Base-by-base conservation (phyloP, 1,140 invertebrate species). In the Nasonia giraulti region DNA sequence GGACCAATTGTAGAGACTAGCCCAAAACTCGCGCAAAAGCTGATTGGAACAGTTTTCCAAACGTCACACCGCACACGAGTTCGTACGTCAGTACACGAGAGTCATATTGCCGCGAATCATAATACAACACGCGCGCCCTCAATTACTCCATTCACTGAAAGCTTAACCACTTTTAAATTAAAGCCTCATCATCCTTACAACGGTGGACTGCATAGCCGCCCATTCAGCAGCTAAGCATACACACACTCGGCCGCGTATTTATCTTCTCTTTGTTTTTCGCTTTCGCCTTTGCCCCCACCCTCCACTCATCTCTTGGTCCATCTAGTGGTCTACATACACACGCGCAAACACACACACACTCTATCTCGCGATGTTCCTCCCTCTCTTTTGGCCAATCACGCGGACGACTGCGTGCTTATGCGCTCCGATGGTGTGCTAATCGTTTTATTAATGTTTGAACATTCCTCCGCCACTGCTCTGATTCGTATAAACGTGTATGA, bases 241-340 rank as follows among this genome's bases (percentile, higher is more conserved):
- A 75, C 37, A n/a, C 2, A 12, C 37, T 8, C 17, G 44, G 2
- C 10, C 10, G n/a, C 33, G 40, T 76, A 47, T 76, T 76, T 76
- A 76, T 50, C 74, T 76, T 76, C 44, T 47, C 40, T 76, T 76
- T 76, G 74, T 76, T 44, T 27, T 74, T 37, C 73, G 11, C 14
- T 74, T 74, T 11, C 74, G 50, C 44, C 8, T 7, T 20, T n/a
- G 74, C 44, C 20, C 40, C 2, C 11, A 27, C 50, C 12, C 23
- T 12, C 20, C 74, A 2, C 44, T 14, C 74, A 50, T 47, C 17
- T 20, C 55, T 62, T 37, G 20, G 73, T 74, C 11, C 33, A 33
- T 20, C 33, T 40, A 8, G 17, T n/a, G 6, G 10, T 40, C 73
- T 33, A 27, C 27, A 27, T 1, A 1, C 1, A 27, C 27, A 1